Conservation (phyloP, 1,140 invertebrate species). For the Eciton burchellii region DNA sequence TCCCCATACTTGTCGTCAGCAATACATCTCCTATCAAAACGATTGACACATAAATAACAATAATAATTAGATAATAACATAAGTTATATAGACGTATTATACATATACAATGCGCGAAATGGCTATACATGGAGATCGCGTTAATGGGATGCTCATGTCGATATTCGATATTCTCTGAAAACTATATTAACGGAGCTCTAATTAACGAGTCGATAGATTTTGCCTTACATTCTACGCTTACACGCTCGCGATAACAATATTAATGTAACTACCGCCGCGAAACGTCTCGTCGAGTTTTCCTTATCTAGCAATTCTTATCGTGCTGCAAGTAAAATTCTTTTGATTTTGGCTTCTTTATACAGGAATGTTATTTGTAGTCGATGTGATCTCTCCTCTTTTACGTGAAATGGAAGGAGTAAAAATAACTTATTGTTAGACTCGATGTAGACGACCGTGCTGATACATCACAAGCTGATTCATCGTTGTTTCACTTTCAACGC, state of each 20-base stretch:
- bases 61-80: conserved; percentile 9
- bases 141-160: conserved; percentile 7
- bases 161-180: conserved; percentile 24
- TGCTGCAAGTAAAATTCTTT: conserved; percentile 75
- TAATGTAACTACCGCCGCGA: conserved; percentile 23
- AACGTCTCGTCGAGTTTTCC: conserved; percentile 59
- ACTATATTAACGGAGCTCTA: conserved; percentile 36
- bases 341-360: conserved; percentile 45
- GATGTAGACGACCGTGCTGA: conserved; percentile 5
- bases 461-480: conserved; percentile 28
- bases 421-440: conserved; percentile 35
- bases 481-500: conserved; percentile 30
- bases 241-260: conserved; percentile 42
- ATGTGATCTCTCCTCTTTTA: conserved; percentile 6
- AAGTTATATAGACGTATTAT: conserved; percentile 15
- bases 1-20: not conserved
- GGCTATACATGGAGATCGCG: not conserved
- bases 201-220: conserved; percentile 26
- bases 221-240: conserved; percentile 25
- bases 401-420: no score
- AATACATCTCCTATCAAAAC: not conserved
- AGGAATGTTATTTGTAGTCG: conserved; percentile 28
- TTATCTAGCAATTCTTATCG: conserved; percentile 81
- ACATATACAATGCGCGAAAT: not conserved
- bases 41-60: conserved; percentile 2